A percentile compares a stretch with the other conserved stretches of the same genome.
phyloP scores from a whole-genome alignment of 2,888 invertebrate genomes.

The Sphecodes monilicornis region DNA sequence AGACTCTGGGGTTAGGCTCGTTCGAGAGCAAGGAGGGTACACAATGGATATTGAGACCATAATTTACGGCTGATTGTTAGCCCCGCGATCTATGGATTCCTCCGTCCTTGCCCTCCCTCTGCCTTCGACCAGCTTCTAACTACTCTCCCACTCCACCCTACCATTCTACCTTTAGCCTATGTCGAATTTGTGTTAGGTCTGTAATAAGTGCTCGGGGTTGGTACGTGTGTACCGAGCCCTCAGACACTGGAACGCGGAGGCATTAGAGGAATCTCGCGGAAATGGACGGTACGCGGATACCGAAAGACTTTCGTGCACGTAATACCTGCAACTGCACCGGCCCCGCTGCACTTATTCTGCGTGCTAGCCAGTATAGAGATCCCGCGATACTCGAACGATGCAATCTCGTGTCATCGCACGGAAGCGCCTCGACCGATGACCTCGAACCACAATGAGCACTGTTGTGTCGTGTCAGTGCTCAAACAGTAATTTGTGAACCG shows the following conservation, averaged over 20 bases:
- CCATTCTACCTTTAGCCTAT: conserved; percentile 13
- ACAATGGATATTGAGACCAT: conserved; percentile 85
- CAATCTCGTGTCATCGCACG: conserved; percentile 14
- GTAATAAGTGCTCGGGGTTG: conserved; percentile 62
- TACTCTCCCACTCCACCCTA: conserved; percentile 64
- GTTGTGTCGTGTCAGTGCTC: no score
- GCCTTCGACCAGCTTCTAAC: conserved; percentile 75
- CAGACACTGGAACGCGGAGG: conserved; percentile 22
- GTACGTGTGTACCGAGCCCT: conserved; percentile 48
- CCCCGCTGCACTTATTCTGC: conserved; percentile 8
- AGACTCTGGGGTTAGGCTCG: conserved; percentile 82
- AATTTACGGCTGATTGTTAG: conserved; percentile 85
- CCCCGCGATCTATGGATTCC: conserved; percentile 84
- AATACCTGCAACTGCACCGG: conserved; percentile 35
- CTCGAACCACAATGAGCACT: no score
- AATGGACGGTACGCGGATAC: conserved; percentile 45
- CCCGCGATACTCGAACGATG: conserved; percentile 24
- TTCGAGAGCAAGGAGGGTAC: conserved; percentile 80
- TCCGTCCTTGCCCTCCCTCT: conserved; percentile 57
- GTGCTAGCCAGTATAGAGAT: not conserved
- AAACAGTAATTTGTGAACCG: no score
- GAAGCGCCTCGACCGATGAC: conserved; percentile 16
- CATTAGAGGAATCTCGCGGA: conserved; percentile 58
- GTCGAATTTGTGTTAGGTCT: conserved; percentile 79
- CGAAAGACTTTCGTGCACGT: conserved; percentile 43